Percentiles rank a stretch among this genome's conserved stretches.
Evolutionary conservation across 2,113 vertebrate species (phyloP).

Genomic region (Acinonyx jubatus): DNA sequence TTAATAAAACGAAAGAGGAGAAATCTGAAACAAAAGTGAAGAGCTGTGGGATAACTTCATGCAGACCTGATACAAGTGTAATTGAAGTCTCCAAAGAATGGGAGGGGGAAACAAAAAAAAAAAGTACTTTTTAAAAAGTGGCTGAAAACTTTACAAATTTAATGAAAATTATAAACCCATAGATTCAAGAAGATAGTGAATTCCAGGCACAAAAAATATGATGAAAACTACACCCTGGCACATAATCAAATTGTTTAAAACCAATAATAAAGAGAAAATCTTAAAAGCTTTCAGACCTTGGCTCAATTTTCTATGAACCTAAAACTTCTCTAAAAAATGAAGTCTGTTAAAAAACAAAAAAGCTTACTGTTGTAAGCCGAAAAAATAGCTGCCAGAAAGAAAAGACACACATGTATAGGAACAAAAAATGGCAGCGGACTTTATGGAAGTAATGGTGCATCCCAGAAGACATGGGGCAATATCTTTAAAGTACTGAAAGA

Average conservation of each 20-base stretch:
- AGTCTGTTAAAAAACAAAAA: neutral
- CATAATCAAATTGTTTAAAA: neutral
- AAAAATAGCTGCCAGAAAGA: neutral
- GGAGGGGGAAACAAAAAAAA: neutral
- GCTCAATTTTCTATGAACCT: neutral
- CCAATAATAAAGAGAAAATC: neutral
- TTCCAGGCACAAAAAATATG: neutral
- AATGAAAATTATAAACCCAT: neutral
- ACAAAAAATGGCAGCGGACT: neutral
- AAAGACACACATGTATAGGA: neutral
- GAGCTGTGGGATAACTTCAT: neutral
- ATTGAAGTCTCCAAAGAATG: neutral
- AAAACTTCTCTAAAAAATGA: neutral
- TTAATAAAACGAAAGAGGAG: neutral
- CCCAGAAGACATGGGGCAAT: neutral
- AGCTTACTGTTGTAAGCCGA: neutral
- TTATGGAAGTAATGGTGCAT: neutral
- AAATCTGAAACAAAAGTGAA: neutral
- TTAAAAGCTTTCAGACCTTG: neutral
- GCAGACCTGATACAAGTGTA: neutral
- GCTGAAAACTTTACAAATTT: neutral
- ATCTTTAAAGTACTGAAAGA: neutral
- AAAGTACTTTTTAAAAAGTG: neutral
- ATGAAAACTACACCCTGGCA: neutral
- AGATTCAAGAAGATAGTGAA: neutral